Evolutionary conservation across 2,888 invertebrate species (phyloP).

Genomic region (Eledona agricola): DNA sequence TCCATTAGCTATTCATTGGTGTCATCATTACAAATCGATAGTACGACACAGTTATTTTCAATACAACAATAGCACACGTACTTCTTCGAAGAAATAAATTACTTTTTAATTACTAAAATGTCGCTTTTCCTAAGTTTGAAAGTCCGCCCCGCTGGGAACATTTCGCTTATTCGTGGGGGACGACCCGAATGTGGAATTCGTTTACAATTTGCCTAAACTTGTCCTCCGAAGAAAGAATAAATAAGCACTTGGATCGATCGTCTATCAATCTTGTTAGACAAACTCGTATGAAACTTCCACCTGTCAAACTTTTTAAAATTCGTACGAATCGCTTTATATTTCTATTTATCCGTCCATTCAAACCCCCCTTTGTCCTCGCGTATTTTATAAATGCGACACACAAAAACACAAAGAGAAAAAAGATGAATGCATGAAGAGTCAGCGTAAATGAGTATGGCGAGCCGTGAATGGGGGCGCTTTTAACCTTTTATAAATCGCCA

Average conservation of each 20-base stretch:
- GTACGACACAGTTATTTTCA: no score
- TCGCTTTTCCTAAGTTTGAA: no score
- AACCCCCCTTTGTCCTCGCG: no score
- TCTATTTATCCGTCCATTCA: no score
- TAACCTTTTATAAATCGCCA: constrained; percentile 30
- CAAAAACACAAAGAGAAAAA: constrained; percentile 18
- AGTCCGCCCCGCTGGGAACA: no score
- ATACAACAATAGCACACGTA: no score
- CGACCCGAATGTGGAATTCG: no score
- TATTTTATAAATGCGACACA: constrained; percentile 10
- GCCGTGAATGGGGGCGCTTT: constrained; percentile 23
- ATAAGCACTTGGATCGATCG: constrained; percentile 24
- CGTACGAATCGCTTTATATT: constrained; percentile 2
- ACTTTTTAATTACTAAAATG: no score
- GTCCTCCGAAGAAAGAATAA: constrained; percentile 13
- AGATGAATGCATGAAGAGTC: constrained; percentile 16
- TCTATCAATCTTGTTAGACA: constrained; percentile 29
- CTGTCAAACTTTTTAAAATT: constrained; percentile 31
- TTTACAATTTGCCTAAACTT: constrained; percentile 17
- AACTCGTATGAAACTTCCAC: constrained; percentile 21
- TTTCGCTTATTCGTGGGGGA: no score
- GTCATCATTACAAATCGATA: no score
- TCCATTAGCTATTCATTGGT: no score
- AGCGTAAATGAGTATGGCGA: constrained; percentile 21
- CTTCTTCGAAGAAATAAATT: no score